Base-by-base conservation (phyloP, 35 echinoderm and acorn worm species). In the Diadema setosum region DNA sequence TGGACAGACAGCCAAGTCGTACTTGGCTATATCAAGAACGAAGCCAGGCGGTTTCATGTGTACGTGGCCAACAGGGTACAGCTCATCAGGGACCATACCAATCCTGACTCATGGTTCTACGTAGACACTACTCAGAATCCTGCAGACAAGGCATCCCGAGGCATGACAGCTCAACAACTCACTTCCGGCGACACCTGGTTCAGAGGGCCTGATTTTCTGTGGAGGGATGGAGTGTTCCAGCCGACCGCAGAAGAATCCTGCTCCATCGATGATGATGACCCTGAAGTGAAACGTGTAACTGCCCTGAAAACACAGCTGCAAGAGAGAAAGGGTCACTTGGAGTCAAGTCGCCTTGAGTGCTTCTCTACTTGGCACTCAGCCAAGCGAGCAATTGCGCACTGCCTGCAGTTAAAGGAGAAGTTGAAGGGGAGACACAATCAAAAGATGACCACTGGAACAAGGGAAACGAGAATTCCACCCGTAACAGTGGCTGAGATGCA, bases 191-290 rank as follows among this genome's bases (percentile, higher is more conserved):
- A 34, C 3, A n/a, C 0, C 6, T 93, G 75, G 91, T 34, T 87
- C 20, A 87, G 39, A 29, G 92, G 92, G 33, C 83, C 92, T 80
- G 46, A 84, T 3, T 94, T 94, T 57, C 74, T 90, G 0, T 85
- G 87, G 87, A 3, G 78, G 15, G 1, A 18, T 43, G 39, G 57
- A 2, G 26, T 3, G 0, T 23, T 24, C 4, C 8, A 37, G 33
- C 20, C 31, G 2, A 2, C 46, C 11, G 24, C 1, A 34, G 31
- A 46, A 16, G 3, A 36, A 12, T 45, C 26, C 5, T 25, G 27
- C 24, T 33, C 46, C 24, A 33, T 82, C 26, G 86, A 75, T 40
- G 48, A 89, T 8, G 55, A 82, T 32, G 87, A 94, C 29, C 93
- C 93, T 2, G 88, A 90, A 24, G 74, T 85, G 8, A 40, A 75